Percentiles rank a stretch among this genome's conserved stretches.
These are phyloP conservation scores for Grammomys surdaster DNA, from an alignment of 2,113 vertebrate species.

Conservation along the genomic window DNA sequence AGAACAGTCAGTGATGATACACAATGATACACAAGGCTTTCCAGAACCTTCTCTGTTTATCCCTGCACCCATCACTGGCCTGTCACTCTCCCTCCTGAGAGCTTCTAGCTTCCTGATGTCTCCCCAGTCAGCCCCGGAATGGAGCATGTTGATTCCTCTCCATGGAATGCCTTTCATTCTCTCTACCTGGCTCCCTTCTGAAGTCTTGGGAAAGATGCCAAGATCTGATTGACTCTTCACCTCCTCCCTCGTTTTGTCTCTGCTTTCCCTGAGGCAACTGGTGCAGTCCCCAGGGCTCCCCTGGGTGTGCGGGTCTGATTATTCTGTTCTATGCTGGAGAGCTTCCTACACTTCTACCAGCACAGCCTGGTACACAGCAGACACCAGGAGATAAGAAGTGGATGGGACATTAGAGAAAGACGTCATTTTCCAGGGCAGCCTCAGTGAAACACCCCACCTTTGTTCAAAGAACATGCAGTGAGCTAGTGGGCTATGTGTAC, in stretches of 20 bases:
- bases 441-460: neutral
- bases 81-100: neutral
- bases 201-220: neutral
- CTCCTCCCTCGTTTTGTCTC: neutral
- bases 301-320: neutral
- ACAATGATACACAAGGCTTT: neutral
- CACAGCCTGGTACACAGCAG: neutral
- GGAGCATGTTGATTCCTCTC: neutral
- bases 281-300: neutral
- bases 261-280: neutral
- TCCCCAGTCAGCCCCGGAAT: neutral
- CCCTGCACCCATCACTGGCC: neutral
- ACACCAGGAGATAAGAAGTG: neutral
- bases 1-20: neutral
- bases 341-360: neutral
- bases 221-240: neutral
- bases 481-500: neutral
- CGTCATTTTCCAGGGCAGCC: neutral
- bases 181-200: neutral
- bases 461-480: neutral
- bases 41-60: neutral
- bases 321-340: neutral
- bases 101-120: neutral
- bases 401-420: neutral
- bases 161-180: neutral